Evolutionary conservation across 2,797 vertebrate genomes (phyloP), one percentile per base, ranked within the genome.

Genomic region (Microcaecilia unicolor): DNA sequence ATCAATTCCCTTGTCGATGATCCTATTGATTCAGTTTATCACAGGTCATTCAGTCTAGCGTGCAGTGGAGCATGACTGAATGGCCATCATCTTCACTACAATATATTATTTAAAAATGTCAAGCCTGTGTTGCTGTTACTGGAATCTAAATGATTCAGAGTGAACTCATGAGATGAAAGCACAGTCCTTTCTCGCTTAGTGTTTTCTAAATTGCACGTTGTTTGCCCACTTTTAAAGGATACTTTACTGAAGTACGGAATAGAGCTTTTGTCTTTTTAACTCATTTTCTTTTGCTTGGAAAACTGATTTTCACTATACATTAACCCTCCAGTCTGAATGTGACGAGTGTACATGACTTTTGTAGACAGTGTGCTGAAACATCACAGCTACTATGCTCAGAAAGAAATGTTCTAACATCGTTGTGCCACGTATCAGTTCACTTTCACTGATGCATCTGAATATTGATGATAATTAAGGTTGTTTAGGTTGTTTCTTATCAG

Each of bases 61-160:
- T 67, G 66, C 60, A 54, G 36, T 55, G 42, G 21, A 41, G 37
- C 51, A 51, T 61, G 48, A 67, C 64, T 75, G 61, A 81, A 83
- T 72, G 39, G 12, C 14, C 54, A 70, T 77, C 48, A 58, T 72
- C 58, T 72, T 44, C 62, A 43, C 40, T 57, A 57, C 28, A 6
- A 78, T 76, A 50, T 58, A 78, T 78, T 78, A 78, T 83, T 81
- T 67, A 68, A 75, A 84, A 83, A 79, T 83, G 70, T 65, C 74
- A 81, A 56, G 27, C 4, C 12, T 41, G 17, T 58, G 60, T 68
- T 70, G 16, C 36, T 48, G 29, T 65, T 67, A 24, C 35, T 57
- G 22, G 47, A 61, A 61, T 61, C 36, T 59, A 64, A 76, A 70
- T 64, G 31, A 61, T 63, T 67, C 26, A 55, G 18, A 22, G 44